Percentiles rank a stretch among this genome's conserved stretches.
Evolutionary conservation across 2,888 invertebrate genomes (phyloP).

Genomic region (Drosophila mettleri): DNA sequence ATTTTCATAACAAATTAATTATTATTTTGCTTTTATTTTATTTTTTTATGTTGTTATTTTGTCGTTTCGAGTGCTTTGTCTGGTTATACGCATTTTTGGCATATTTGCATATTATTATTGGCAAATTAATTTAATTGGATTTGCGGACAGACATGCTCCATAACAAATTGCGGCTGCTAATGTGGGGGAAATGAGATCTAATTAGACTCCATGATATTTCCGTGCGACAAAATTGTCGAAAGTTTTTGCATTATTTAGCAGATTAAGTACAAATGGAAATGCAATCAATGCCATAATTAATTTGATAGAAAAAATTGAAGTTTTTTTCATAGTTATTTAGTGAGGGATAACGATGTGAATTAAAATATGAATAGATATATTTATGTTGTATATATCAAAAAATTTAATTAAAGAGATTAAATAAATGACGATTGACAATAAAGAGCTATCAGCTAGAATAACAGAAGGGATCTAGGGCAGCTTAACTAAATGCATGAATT

Average conservation of each 20-base stretch:
- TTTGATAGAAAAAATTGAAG: background rate
- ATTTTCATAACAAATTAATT: constrained; percentile 57
- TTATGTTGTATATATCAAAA: too few species aligned
- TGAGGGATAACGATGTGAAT: background rate
- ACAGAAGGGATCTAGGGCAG: too few species aligned
- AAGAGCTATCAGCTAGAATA: too few species aligned
- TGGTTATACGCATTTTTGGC: constrained; percentile 45
- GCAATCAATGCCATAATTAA: background rate
- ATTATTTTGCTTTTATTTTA: constrained; percentile 32
- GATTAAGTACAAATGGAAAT: background rate
- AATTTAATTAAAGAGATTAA: too few species aligned
- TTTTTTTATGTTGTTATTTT: background rate
- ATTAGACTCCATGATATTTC: constrained; percentile 22
- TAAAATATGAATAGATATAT: too few species aligned
- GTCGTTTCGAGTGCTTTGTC: constrained; percentile 10
- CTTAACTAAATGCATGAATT: too few species aligned
- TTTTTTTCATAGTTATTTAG: background rate
- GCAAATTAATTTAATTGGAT: constrained; percentile 66
- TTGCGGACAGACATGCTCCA: constrained; percentile 32
- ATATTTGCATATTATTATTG: constrained; percentile 70
- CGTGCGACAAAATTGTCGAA: background rate
- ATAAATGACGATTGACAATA: too few species aligned
- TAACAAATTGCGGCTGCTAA: constrained; percentile 26
- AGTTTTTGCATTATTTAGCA: background rate
- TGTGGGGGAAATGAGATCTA: constrained; percentile 10